phyloP scores from a whole-genome alignment of 2,113 vertebrate species.

The Shinisaurus crocodilurus region DNA sequence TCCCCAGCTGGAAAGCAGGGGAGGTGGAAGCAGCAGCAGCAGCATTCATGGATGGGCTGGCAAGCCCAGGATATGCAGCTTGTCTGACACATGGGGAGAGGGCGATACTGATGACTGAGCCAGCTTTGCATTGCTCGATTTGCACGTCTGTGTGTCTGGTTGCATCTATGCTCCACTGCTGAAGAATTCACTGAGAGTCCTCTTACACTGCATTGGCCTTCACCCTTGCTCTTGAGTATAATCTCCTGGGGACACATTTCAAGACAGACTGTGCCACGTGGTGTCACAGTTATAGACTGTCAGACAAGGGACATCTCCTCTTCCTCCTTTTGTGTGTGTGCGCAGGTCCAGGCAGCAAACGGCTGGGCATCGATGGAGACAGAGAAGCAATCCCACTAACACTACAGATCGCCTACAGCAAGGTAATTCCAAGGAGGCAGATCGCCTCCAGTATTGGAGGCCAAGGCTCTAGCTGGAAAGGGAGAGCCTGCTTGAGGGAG shows the following conservation, averaged over 20 bases:
- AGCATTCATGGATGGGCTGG: background rate
- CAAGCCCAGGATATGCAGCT: too few relatives aligned
- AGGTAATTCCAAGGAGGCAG: constrained; percentile 73
- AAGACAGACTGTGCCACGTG: too few relatives aligned
- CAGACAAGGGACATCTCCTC: background rate
- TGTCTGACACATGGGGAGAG: background rate
- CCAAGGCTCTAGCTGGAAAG: background rate
- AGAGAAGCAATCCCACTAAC: constrained; percentile 92
- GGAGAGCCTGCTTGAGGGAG: too few relatives aligned
- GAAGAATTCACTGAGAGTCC: background rate
- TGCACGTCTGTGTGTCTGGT: background rate
- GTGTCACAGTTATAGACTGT: background rate
- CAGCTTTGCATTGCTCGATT: background rate
- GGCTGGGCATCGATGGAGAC: constrained; percentile 95
- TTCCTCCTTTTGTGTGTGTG: background rate
- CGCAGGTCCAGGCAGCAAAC: constrained; percentile 91
- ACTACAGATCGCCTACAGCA: constrained; percentile 92
- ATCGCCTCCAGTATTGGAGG: too few relatives aligned
- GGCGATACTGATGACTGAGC: background rate
- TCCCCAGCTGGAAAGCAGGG: background rate
- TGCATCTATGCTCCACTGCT: background rate
- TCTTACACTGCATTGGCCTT: background rate
- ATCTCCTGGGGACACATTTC: background rate
- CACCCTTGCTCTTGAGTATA: too few relatives aligned
- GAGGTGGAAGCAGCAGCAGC: too few relatives aligned